Conservation (phyloP, 2,113 vertebrate genomes). For the Varanus komodoensis region DNA sequence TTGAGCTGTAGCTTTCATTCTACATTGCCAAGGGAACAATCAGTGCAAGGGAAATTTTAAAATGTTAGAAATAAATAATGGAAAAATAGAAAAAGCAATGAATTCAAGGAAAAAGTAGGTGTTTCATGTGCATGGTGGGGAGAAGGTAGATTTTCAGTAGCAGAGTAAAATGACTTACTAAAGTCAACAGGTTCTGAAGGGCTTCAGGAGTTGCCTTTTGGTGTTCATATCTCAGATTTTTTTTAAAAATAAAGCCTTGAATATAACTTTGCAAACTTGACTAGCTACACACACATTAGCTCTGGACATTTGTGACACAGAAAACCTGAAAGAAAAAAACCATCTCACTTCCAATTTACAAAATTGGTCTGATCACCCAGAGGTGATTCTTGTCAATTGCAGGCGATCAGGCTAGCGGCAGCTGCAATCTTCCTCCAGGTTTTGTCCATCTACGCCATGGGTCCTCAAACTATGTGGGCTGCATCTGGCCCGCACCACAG, state of each 20-base stretch:
- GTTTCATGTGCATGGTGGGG: not conserved
- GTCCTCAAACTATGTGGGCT: no score
- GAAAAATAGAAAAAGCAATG: not conserved
- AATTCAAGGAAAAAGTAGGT: not conserved
- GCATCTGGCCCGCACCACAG: no score
- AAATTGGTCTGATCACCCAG: not conserved
- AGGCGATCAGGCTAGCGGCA: not conserved
- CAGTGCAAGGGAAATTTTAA: not conserved
- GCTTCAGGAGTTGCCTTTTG: not conserved
- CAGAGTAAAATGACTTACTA: not conserved
- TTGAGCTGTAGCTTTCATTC: not conserved
- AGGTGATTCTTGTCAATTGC: not conserved
- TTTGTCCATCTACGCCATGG: not conserved
- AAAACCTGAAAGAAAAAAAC: not conserved
- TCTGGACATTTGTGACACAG: not conserved
- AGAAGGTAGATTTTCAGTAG: not conserved
- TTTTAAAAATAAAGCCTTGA: not conserved
- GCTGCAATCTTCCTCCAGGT: not conserved
- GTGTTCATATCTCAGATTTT: not conserved
- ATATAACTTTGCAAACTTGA: not conserved
- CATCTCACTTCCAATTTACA: not conserved
- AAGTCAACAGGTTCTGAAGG: not conserved
- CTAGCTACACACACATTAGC: not conserved
- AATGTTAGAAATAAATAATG: slow-evolving; percentile 3
- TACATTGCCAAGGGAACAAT: not conserved